Percentiles rank a stretch among this genome's conserved stretches.
phyloP scores from a whole-genome alignment of 2,888 invertebrate genomes.

The Branchipolynoe longqiensis region DNA sequence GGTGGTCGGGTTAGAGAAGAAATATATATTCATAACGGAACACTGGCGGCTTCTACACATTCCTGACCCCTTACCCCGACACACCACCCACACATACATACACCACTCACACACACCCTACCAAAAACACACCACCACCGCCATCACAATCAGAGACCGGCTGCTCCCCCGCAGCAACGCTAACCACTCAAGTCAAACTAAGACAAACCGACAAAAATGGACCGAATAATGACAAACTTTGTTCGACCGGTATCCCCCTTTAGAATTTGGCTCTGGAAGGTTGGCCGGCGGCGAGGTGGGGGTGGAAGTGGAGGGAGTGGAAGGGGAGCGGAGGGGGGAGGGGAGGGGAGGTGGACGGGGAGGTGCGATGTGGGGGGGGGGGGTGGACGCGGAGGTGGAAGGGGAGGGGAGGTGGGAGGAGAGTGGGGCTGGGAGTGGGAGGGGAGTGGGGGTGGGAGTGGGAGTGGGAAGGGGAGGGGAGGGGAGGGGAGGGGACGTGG shows the following conservation, averaged over 20 bases:
- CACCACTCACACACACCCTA: background rate
- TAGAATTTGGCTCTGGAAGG: background rate
- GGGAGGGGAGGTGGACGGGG: background rate
- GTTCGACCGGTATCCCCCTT: background rate
- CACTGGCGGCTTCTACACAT: constrained; percentile 8
- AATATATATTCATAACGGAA: constrained; percentile 27
- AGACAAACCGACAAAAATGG: constrained; percentile 3
- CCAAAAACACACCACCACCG: background rate
- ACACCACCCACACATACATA: background rate
- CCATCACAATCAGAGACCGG: too few relatives aligned
- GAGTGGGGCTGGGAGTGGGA: background rate
- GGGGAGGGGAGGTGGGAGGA: background rate
- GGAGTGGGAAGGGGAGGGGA: background rate
- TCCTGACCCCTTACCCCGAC: background rate
- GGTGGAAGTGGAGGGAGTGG: background rate
- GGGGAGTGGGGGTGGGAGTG: background rate
- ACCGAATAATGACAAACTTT: constrained; percentile 31
- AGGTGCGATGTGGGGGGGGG: background rate
- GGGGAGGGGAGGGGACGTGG: background rate
- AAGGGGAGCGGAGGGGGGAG: background rate
- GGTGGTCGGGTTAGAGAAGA: too few relatives aligned
- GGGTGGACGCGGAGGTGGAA: background rate
- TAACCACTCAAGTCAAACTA: background rate
- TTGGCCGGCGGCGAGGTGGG: background rate
- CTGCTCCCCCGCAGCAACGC: too few relatives aligned